Percentiles rank a stretch among this genome's conserved stretches.
phyloP scores from a whole-genome alignment of 35 echinoderm and acorn worm species.

The Acanthaster planci region DNA sequence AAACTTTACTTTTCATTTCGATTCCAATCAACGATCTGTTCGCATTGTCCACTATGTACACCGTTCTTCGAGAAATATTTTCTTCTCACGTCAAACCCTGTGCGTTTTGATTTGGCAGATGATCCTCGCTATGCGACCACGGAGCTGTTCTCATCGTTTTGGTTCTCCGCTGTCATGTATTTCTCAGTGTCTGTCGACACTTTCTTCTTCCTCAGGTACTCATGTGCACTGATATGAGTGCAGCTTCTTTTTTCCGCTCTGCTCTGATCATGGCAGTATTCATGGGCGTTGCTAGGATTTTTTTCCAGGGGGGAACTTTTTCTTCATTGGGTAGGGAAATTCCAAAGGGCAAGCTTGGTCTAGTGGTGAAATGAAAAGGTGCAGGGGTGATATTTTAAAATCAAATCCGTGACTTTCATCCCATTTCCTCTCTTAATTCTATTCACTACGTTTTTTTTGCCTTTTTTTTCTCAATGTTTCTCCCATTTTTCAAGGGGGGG shows the following conservation, averaged over 20 bases:
- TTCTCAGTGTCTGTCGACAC: neutral
- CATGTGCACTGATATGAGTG: neutral
- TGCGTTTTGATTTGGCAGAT: neutral
- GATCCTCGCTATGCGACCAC: neutral
- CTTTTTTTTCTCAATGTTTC: too few species aligned
- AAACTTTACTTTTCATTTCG: too few species aligned
- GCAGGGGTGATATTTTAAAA: too few species aligned
- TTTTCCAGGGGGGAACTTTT: neutral
- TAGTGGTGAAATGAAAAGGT: too few species aligned
- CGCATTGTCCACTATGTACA: neutral
- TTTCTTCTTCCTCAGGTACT: slow-evolving; percentile 26
- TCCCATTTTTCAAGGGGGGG: too few species aligned
- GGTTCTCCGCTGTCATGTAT: neutral
- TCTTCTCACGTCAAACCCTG: too few species aligned
- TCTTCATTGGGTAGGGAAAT: too few species aligned
- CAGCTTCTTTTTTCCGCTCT: neutral
- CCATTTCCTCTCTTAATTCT: too few species aligned
- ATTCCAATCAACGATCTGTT: neutral
- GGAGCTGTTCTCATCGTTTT: neutral
- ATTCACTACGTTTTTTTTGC: too few species aligned
- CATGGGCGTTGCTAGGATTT: neutral
- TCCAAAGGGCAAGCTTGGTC: too few species aligned
- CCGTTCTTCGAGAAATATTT: neutral
- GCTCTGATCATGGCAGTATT: neutral
- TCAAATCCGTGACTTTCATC: neutral